Evolutionary conservation across 1,140 invertebrate species (phyloP).

Genomic region (Branchinecta lynchi): DNA sequence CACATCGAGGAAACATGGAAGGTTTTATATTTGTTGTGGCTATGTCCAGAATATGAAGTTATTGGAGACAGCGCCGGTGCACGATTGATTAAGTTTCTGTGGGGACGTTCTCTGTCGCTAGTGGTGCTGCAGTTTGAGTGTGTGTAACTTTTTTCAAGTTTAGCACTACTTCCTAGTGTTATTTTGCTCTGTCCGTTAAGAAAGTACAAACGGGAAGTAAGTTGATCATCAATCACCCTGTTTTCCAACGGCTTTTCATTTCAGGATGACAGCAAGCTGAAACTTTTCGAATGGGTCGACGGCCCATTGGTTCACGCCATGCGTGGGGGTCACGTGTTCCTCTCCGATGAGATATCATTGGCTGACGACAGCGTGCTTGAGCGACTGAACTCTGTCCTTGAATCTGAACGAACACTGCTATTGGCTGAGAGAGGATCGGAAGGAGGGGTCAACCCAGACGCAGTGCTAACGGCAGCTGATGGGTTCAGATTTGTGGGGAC

Average conservation of each 20-base stretch:
- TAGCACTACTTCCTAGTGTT: too few species aligned
- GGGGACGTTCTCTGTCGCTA: too few species aligned
- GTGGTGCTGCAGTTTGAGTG: too few species aligned
- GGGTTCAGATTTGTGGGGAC: slow-evolving; percentile 88
- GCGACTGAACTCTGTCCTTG: slow-evolving; percentile 80
- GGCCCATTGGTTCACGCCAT: slow-evolving; percentile 86
- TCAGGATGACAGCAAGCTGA: slow-evolving; percentile 24
- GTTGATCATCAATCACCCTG: too few species aligned
- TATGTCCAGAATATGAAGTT: too few species aligned
- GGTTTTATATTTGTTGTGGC: too few species aligned
- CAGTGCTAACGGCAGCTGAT: slow-evolving; percentile 49
- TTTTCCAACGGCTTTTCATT: not conserved
- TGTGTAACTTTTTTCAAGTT: too few species aligned
- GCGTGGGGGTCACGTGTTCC: slow-evolving; percentile 67
- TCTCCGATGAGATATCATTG: slow-evolving; percentile 97
- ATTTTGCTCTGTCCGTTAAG: too few species aligned
- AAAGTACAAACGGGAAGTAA: too few species aligned
- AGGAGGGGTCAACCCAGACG: slow-evolving; percentile 33
- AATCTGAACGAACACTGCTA: slow-evolving; percentile 78
- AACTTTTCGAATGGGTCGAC: slow-evolving; percentile 94
- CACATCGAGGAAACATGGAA: too few species aligned
- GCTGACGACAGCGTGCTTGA: slow-evolving; percentile 98
- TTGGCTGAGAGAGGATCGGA: slow-evolving; percentile 67
- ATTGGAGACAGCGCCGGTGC: too few species aligned
- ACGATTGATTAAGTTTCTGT: too few species aligned